These are phyloP conservation scores for Galagoides demidoff DNA, from an alignment of 2,797 vertebrate species.

Conservation along the genomic window DNA sequence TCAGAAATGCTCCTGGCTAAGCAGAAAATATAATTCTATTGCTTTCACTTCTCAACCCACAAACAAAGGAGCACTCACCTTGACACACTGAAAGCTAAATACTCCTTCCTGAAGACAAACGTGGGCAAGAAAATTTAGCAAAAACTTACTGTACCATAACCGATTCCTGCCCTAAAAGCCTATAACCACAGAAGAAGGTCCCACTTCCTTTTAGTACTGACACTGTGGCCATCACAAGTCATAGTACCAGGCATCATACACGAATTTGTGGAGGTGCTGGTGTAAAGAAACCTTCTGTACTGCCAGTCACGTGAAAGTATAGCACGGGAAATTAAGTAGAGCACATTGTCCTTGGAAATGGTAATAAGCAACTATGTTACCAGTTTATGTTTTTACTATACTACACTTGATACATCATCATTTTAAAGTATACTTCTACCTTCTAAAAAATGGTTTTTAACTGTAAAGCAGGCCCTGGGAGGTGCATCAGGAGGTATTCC, in stretches of 20 bases:
- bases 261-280: too few species aligned
- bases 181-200: neutral
- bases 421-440: neutral
- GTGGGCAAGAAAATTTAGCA: slow-evolving; percentile 42
- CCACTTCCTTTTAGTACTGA: neutral
- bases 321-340: neutral
- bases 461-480: neutral
- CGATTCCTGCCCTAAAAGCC: neutral
- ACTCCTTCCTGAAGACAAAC: slow-evolving; percentile 36
- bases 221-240: too few species aligned
- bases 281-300: too few species aligned
- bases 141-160: neutral
- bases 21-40: slow-evolving; percentile 10
- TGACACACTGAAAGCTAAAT: neutral
- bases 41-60: neutral
- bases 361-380: neutral
- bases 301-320: neutral
- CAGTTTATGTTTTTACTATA: neutral
- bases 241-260: too few species aligned
- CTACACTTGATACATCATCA: neutral
- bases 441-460: neutral
- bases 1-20: slow-evolving; percentile 56
- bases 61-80: neutral
- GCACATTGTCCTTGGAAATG: neutral
- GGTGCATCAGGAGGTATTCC: neutral